Evolutionary conservation across 2,113 vertebrate species (phyloP).

Genomic region (Hemiprocne comata): DNA sequence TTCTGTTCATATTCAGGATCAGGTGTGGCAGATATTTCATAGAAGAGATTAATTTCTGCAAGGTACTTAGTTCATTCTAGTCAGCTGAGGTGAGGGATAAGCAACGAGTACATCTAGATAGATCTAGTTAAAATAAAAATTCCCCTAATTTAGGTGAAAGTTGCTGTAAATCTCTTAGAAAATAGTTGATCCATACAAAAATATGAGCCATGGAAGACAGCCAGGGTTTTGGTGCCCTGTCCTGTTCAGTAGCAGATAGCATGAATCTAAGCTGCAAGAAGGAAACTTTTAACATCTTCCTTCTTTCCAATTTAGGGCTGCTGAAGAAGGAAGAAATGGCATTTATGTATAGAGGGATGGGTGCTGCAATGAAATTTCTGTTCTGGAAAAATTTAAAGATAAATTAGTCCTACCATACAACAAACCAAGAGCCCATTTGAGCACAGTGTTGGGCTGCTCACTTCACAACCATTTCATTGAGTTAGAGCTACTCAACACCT

Average conservation of each 20-base stretch:
- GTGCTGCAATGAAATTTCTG: background rate
- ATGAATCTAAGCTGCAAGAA: background rate
- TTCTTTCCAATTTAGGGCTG: background rate
- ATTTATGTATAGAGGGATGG: background rate
- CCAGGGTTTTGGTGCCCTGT: background rate
- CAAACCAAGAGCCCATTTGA: background rate
- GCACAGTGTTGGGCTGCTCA: background rate
- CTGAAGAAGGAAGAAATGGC: background rate
- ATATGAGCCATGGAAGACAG: background rate
- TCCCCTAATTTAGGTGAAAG: background rate
- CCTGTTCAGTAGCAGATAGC: background rate
- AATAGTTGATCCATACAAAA: background rate
- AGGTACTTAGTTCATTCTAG: background rate
- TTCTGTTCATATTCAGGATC: background rate
- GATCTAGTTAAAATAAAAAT: background rate
- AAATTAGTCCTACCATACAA: background rate
- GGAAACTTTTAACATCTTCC: background rate
- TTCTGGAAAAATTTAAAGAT: constrained; percentile 1
- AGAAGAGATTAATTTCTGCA: background rate
- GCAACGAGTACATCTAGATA: background rate
- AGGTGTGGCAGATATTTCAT: background rate
- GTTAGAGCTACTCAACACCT: background rate
- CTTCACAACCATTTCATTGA: background rate
- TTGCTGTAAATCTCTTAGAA: background rate
- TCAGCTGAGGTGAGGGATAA: background rate